Percentiles rank a stretch among this genome's conserved stretches.
Conservation (phyloP, 2,113 vertebrate genomes). For the Tympanuchus pallidicinctus region DNA sequence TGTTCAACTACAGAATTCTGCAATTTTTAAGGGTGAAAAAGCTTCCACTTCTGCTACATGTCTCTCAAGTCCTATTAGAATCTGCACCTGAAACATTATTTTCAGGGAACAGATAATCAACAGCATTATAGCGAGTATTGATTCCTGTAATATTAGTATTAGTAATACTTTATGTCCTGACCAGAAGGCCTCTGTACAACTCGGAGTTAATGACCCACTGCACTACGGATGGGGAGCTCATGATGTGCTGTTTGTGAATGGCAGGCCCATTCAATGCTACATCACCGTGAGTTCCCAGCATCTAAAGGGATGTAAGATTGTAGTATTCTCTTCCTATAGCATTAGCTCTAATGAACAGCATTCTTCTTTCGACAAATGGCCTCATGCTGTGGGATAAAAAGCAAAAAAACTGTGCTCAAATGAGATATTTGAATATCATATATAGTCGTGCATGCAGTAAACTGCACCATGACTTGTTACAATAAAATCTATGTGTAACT, state of each 20-base stretch:
- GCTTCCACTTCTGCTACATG: background rate
- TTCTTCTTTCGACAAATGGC: background rate
- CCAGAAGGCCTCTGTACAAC: fast-evolving
- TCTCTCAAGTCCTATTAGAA: background rate
- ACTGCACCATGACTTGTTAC: background rate
- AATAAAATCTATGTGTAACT: background rate
- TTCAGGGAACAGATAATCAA: fast-evolving
- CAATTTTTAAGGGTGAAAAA: background rate
- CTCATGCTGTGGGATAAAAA: background rate
- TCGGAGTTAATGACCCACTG: background rate
- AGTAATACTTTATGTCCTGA: background rate
- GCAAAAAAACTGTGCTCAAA: background rate
- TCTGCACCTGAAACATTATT: background rate
- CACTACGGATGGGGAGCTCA: background rate
- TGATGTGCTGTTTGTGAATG: fast-evolving
- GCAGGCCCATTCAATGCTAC: background rate
- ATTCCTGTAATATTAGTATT: fast-evolving
- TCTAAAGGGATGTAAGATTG: background rate
- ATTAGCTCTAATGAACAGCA: background rate
- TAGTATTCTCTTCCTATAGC: background rate
- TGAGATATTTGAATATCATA: background rate
- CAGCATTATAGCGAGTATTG: fast-evolving
- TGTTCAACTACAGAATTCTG: background rate
- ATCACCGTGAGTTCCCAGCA: fast-evolving
- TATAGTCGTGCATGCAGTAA: background rate